These are phyloP conservation scores for Chloroceryle aenea DNA, from an alignment of 2,113 vertebrate genomes.

Conservation along the genomic window DNA sequence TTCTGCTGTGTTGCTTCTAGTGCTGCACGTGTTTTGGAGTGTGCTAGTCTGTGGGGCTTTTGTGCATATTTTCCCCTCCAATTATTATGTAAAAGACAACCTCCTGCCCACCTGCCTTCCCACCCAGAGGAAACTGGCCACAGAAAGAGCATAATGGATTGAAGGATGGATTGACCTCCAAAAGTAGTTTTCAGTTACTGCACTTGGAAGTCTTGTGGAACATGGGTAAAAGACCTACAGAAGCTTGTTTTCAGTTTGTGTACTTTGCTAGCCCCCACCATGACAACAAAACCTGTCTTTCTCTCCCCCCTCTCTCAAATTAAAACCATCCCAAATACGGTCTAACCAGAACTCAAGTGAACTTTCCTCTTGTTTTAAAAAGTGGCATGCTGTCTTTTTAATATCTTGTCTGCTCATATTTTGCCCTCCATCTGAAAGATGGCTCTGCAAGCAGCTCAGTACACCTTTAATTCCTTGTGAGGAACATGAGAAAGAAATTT, in stretches of 20 bases:
- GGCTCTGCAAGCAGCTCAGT: background rate
- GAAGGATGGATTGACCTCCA: background rate
- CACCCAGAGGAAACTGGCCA: background rate
- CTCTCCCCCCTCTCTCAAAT: background rate
- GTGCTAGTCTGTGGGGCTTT: background rate
- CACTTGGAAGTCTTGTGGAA: background rate
- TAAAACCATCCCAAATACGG: background rate
- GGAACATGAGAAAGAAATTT: background rate
- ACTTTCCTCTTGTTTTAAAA: background rate
- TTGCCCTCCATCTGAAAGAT: background rate
- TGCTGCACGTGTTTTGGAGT: background rate
- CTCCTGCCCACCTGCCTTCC: background rate
- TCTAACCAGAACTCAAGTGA: background rate
- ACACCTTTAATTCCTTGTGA: background rate
- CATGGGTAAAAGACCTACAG: background rate
- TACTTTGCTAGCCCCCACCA: background rate
- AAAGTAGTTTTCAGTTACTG: background rate
- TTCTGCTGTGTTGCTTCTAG: background rate
- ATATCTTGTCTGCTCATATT: background rate
- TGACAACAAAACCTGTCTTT: background rate
- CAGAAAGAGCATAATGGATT: background rate
- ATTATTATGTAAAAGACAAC: background rate
- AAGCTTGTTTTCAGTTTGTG: background rate
- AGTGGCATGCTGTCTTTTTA: background rate
- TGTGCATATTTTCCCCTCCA: constrained; percentile 13